Evolutionary conservation across 2,113 vertebrate genomes (phyloP).

Genomic region (Neopipo cinnamomea): DNA sequence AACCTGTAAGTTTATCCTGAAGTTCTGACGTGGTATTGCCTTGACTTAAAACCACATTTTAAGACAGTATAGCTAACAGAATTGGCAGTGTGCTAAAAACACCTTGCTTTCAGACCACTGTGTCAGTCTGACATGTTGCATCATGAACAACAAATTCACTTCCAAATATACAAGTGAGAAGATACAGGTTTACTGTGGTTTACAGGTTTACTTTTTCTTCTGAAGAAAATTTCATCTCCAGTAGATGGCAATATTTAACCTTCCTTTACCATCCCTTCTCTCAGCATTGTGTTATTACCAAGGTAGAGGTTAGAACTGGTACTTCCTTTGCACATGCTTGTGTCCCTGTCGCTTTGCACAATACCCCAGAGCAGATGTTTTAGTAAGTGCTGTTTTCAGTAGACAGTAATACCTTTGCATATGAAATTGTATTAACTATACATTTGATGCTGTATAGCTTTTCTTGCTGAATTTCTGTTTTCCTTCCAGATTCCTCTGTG

Average conservation of each 20-base stretch:
- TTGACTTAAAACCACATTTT: not conserved
- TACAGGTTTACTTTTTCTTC: not conserved
- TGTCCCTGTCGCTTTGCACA: not conserved
- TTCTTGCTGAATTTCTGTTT: constrained; percentile 32
- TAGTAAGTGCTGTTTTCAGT: not conserved
- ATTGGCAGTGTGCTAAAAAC: not conserved
- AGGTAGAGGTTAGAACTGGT: not conserved
- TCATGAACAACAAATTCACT: not conserved
- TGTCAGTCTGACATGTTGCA: not conserved
- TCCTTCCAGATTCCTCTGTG: constrained; percentile 92
- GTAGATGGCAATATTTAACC: constrained; percentile 73
- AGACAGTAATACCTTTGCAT: not conserved
- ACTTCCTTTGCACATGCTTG: not conserved
- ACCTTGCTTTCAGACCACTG: not conserved
- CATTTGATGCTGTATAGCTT: not conserved
- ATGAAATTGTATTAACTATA: not conserved
- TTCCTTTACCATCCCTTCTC: not conserved
- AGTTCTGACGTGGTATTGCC: not conserved
- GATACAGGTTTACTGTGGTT: not conserved
- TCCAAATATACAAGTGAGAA: not conserved
- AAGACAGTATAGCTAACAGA: not conserved
- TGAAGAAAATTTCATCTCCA: constrained; percentile 47
- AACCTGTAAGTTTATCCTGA: not conserved
- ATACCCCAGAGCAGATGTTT: not conserved
- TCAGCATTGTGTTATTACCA: not conserved